Base-by-base conservation (phyloP, 1,140 invertebrate genomes). In the Ips typographus region DNA sequence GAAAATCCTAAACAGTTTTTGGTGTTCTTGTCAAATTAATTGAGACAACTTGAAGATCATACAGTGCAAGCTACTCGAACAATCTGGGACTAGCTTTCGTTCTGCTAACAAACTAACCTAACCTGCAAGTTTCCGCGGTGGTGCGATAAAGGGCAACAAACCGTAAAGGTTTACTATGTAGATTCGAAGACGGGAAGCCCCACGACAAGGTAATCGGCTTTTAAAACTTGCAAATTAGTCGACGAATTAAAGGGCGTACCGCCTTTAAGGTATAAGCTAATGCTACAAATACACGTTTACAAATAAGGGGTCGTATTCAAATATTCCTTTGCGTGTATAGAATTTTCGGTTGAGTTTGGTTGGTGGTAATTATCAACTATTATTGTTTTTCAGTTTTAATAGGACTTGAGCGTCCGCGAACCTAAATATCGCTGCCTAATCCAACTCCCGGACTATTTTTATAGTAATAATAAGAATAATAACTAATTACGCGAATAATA, bases 181-280 rank as follows among this genome's bases (percentile, higher is more conserved):
- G 22, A 22, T 22, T 22, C 22, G 22, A 22, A 22, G 22, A 22
- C 22, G 22, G 22, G 22, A 22, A 22, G 22, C 53, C 37, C 37
- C 1, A 55, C 1, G 57, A 36, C n/a, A 42, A 7, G 40, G n/a
- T 59, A 61, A 44, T 36, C 59, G 42, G 41, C 38, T 56, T 57
- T 57, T 44, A 63, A 63, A 63, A 63, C 61, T 63, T 63, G 61
- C 61, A 63, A 51, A 63, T 63, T 63, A 51, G 47, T 63, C 40
- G 8, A 40, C 22, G 22, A 22, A 22, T 22, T 22, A 22, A 22
- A 22, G 22, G 22, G 22, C 22, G 22, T 22, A 22, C 22, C 22
- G 22, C 22, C 22, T 22, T 22, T 22, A 22, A 22, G 22, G 22
- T 22, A 49, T 49, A 49, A 49, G 47, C 47, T 49, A 49, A 8